These are phyloP conservation scores for Patiria pectinifera DNA, from an alignment of 53 echinoderm and acorn worm genomes.

Conservation along the genomic window DNA sequence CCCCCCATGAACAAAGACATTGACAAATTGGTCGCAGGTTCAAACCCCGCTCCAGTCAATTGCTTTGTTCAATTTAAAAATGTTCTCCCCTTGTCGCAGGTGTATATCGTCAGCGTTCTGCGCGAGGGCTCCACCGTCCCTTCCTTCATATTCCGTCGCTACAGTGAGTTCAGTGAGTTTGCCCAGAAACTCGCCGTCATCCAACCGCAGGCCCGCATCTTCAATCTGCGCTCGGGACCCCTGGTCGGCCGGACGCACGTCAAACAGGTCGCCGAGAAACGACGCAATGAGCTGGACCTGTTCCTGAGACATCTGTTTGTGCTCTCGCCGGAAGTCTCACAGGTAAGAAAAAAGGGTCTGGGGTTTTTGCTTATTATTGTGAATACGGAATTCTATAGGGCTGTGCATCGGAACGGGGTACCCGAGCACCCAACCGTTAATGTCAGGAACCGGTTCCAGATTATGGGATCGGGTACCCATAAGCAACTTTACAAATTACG, in stretches of 20 bases:
- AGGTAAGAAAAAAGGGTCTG: constrained; percentile 52
- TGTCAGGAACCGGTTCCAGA: no score
- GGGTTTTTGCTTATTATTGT: no score
- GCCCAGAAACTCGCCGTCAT: constrained; percentile 81
- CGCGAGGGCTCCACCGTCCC: constrained; percentile 82
- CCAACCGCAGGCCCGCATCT: constrained; percentile 73
- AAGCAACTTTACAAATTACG: no score
- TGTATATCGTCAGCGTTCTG: constrained; percentile 85
- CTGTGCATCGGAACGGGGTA: no score
- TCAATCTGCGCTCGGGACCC: constrained; percentile 75
- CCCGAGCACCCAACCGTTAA: no score
- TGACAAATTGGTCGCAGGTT: no score
- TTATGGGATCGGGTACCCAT: no score
- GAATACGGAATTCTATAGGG: no score
- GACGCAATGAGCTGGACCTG: constrained; percentile 75
- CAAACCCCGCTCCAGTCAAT: no score
- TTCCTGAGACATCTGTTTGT: constrained; percentile 75
- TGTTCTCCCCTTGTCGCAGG: constrained; percentile 40
- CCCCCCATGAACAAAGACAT: no score
- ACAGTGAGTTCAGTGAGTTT: constrained; percentile 95
- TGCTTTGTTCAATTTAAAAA: no score
- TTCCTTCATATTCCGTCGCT: constrained; percentile 94
- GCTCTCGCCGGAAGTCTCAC: constrained; percentile 77
- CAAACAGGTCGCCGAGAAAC: constrained; percentile 93
- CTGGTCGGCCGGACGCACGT: constrained; percentile 92